Conservation (phyloP, 2,797 vertebrate species). For the Spea hammondii region DNA sequence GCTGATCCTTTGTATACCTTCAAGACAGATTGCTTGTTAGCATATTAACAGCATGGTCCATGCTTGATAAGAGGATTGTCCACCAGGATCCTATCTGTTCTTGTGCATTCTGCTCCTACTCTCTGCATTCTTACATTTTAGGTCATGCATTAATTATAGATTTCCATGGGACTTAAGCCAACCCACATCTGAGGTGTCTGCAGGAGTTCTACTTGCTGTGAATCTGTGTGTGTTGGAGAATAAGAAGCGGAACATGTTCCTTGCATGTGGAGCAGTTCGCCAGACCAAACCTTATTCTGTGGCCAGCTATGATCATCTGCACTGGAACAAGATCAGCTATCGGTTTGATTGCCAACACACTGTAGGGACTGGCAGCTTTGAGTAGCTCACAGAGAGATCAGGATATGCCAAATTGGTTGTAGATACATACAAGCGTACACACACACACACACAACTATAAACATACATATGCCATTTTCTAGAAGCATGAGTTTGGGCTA, state of each 20-base stretch:
- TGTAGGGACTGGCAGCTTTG: conserved; percentile 34
- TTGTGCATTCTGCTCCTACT: conserved; percentile 19
- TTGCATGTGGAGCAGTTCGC: conserved; percentile 7
- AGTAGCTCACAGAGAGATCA: conserved; percentile 12
- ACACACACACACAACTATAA: conserved; percentile 1
- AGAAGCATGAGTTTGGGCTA: not conserved
- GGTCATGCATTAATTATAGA: conserved; percentile 31
- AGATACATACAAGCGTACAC: conserved; percentile 7
- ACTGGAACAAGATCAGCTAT: conserved; percentile 47
- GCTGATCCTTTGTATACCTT: not conserved
- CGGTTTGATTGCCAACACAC: conserved; percentile 29
- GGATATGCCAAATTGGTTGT: conserved; percentile 15
- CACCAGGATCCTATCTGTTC: conserved; percentile 15
- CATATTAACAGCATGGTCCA: conserved; percentile 5
- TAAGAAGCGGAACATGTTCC: conserved; percentile 36
- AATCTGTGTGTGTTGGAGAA: conserved; percentile 37
- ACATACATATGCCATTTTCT: conserved; percentile 5
- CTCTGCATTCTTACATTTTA: conserved; percentile 40
- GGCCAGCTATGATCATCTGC: conserved; percentile 38
- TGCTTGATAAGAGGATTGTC: conserved; percentile 12
- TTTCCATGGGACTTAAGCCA: conserved; percentile 44
- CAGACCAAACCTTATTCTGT: conserved; percentile 46
- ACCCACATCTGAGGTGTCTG: conserved; percentile 45
- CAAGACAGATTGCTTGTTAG: not conserved
- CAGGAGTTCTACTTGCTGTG: conserved; percentile 42